These are phyloP conservation scores for Apotomis betuletana DNA, from an alignment of 2,888 invertebrate genomes.

Conservation along the genomic window DNA sequence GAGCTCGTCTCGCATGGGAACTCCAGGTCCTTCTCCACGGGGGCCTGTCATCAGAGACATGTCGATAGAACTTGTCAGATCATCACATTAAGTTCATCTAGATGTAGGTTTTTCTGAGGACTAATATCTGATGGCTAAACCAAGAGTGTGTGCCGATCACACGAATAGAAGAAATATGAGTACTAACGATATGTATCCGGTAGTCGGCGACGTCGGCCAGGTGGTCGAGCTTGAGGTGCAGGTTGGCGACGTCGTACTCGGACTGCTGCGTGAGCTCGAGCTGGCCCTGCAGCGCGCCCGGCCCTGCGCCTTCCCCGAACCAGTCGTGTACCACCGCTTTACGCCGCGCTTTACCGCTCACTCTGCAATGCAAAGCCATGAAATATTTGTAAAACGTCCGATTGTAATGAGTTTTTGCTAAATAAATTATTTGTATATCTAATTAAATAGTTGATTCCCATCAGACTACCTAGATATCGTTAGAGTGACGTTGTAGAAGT, in stretches of 20 bases:
- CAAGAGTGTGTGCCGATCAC: no score
- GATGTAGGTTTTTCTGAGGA: no score
- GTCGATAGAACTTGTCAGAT: no score
- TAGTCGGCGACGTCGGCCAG: constrained; percentile 87
- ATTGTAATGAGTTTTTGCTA: no score
- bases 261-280: constrained; percentile 93
- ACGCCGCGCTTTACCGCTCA: constrained; percentile 88
- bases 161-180: no score
- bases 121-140: no score
- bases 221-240: constrained; percentile 90
- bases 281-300: constrained; percentile 86
- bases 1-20: constrained; percentile 94
- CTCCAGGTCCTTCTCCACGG: constrained; percentile 91
- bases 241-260: constrained; percentile 91
- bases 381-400: no score
- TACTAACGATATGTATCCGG: constrained; percentile 90
- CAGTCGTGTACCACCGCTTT: constrained; percentile 94
- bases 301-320: constrained; percentile 90
- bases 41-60: constrained; percentile 81
- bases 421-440: no score
- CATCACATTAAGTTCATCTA: no score
- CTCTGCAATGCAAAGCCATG: constrained; percentile 71
- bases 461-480: constrained; percentile 30
- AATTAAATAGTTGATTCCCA: no score
- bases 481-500: background rate